These are phyloP conservation scores for Xenops minutus DNA, from an alignment of 2,797 vertebrate genomes.

Conservation along the genomic window DNA sequence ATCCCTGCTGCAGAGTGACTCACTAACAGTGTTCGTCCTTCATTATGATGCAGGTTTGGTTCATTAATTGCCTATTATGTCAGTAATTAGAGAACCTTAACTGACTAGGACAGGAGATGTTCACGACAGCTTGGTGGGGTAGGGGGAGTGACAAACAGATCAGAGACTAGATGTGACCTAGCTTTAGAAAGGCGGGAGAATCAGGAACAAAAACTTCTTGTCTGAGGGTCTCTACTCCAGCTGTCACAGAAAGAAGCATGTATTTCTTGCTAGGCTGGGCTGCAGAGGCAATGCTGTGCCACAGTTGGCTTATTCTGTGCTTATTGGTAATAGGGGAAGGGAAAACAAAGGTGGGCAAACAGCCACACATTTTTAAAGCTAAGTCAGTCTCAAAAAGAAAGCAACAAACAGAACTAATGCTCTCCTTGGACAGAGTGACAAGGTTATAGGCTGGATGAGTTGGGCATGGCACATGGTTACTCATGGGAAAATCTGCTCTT, in stretches of 20 bases:
- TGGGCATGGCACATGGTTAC: neutral
- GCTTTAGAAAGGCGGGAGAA: neutral
- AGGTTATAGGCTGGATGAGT: neutral
- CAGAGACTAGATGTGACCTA: neutral
- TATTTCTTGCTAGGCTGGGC: neutral
- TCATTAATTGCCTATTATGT: slow-evolving; percentile 28
- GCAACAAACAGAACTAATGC: neutral
- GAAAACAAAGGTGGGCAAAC: neutral
- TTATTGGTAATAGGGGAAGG: neutral
- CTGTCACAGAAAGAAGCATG: neutral
- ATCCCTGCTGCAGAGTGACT: slow-evolving; percentile 27
- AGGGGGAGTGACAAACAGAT: neutral
- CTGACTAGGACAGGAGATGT: neutral
- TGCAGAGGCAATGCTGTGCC: neutral
- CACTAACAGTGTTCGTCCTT: slow-evolving; percentile 38
- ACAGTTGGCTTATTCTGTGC: neutral
- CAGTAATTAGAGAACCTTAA: slow-evolving; percentile 18
- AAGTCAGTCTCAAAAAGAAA: neutral
- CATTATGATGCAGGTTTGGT: slow-evolving; percentile 8
- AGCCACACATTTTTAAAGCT: neutral
- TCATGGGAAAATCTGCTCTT: neutral
- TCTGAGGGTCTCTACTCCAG: neutral
- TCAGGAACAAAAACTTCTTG: neutral
- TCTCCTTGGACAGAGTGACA: neutral
- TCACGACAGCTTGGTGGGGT: slow-evolving; percentile 4